Percentiles rank a stretch among this genome's conserved stretches.
Evolutionary conservation across 2,797 vertebrate species (phyloP).

Genomic region (Phalloptychus januarius): DNA sequence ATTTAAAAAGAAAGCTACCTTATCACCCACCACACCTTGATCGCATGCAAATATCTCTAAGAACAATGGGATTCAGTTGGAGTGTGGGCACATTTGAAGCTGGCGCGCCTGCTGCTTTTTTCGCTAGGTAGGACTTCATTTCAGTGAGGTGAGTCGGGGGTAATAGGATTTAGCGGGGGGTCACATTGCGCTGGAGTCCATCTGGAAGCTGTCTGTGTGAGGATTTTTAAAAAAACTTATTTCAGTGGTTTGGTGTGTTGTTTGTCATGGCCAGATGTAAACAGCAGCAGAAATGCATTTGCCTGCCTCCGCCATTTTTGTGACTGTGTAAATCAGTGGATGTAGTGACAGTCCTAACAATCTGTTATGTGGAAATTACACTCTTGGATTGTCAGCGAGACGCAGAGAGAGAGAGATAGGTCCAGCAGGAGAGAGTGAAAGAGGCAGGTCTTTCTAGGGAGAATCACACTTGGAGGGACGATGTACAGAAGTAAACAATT

Average conservation of each 20-base stretch:
- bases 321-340: constrained; percentile 74
- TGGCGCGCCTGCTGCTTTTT: constrained; percentile 57
- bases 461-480: constrained; percentile 52
- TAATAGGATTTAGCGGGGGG: constrained; percentile 75
- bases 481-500: constrained; percentile 53
- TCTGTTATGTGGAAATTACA: constrained; percentile 73
- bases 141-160: constrained; percentile 70
- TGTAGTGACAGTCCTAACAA: constrained; percentile 74
- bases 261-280: constrained; percentile 56
- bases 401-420: constrained; percentile 43
- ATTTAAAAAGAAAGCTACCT: constrained; percentile 57
- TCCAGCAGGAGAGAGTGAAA: constrained; percentile 23
- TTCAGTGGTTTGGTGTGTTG: constrained; percentile 10
- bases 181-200: constrained; percentile 46
- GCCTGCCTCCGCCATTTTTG: constrained; percentile 52
- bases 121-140: constrained; percentile 71
- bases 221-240: constrained; percentile 35
- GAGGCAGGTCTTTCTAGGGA: constrained; percentile 43
- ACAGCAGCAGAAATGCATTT: constrained; percentile 73
- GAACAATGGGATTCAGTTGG: constrained; percentile 56
- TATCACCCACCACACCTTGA: constrained; percentile 36
- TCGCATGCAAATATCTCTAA: constrained; percentile 60
- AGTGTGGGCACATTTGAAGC: constrained; percentile 37
- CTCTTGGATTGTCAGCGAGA: constrained; percentile 62
- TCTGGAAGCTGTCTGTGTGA: constrained; percentile 33